phyloP scores from a whole-genome alignment of 30 jellyfish, hydroid and myxozoan species.

The Aurelia aurita region DNA sequence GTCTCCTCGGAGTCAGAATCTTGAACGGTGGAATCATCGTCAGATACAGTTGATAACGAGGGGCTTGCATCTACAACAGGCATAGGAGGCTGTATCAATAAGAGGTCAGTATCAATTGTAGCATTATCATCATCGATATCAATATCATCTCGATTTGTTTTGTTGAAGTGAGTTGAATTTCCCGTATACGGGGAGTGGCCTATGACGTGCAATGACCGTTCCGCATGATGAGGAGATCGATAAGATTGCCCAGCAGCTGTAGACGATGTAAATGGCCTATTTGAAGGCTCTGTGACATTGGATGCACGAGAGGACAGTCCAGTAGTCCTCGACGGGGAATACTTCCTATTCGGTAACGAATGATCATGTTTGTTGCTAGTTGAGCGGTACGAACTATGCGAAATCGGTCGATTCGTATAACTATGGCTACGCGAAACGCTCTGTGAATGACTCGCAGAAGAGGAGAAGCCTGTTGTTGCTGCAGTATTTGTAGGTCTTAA shows the following conservation, averaged over 20 bases:
- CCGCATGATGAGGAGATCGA: no score
- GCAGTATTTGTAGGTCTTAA: constrained; percentile 19
- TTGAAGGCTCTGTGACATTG: no score
- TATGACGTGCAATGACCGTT: no score
- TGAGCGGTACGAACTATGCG: neutral
- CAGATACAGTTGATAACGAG: constrained; percentile 73
- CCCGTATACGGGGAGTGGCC: no score
- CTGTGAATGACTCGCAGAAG: neutral
- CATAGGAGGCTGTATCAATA: constrained; percentile 78
- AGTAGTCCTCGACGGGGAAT: neutral
- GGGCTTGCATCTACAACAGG: constrained; percentile 91
- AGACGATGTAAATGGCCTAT: no score
- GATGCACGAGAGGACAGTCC: neutral
- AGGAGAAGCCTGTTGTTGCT: neutral
- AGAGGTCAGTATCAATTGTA: constrained; percentile 68
- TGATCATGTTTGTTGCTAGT: neutral
- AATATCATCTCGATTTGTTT: neutral
- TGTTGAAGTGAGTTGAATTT: neutral
- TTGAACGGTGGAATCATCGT: constrained; percentile 35
- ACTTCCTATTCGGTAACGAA: neutral
- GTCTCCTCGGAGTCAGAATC: constrained; percentile 26
- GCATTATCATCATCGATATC: constrained; percentile 55
- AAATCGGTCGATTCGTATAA: neutral
- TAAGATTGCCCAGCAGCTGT: no score
- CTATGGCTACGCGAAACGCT: neutral